A percentile compares a stretch with the other conserved stretches of the same genome.
Conservation (phyloP, 1,140 invertebrate species). For the Drosophila pandora region DNA sequence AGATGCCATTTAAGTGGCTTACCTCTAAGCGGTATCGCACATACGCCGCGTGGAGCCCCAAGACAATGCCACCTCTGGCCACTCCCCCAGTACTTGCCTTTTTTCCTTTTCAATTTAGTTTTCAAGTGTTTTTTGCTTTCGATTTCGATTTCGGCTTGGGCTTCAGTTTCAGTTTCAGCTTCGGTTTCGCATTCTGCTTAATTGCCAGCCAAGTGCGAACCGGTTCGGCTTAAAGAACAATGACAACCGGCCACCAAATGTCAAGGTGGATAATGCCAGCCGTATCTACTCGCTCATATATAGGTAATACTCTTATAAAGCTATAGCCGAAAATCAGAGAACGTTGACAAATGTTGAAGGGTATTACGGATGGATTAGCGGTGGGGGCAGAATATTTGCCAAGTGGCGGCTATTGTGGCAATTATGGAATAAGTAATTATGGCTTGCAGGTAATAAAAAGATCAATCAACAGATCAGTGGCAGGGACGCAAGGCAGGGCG, state of each 20-base stretch:
- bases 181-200: constrained; percentile 49
- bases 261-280: constrained; percentile 61
- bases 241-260: constrained; percentile 56
- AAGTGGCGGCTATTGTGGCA: constrained; percentile 9
- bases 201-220: constrained; percentile 58
- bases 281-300: neutral
- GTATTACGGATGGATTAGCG: constrained; percentile 6
- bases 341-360: constrained; percentile 44
- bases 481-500: neutral
- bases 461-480: constrained; percentile 18
- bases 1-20: constrained; percentile 39
- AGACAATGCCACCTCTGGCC: constrained; percentile 16
- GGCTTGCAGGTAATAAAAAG: constrained; percentile 4
- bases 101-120: no score
- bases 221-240: constrained; percentile 51
- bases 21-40: constrained; percentile 35
- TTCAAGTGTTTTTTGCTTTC: constrained; percentile 8
- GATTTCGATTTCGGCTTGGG: constrained; percentile 16
- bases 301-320: no score
- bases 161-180: constrained; percentile 15
- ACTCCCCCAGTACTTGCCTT: constrained; percentile 5
- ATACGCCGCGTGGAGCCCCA: constrained; percentile 24
- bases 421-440: constrained; percentile 20
- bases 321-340: constrained; percentile 4
- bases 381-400: constrained; percentile 7